Conservation (phyloP, 2,797 vertebrate species). For the Falco rusticolus region DNA sequence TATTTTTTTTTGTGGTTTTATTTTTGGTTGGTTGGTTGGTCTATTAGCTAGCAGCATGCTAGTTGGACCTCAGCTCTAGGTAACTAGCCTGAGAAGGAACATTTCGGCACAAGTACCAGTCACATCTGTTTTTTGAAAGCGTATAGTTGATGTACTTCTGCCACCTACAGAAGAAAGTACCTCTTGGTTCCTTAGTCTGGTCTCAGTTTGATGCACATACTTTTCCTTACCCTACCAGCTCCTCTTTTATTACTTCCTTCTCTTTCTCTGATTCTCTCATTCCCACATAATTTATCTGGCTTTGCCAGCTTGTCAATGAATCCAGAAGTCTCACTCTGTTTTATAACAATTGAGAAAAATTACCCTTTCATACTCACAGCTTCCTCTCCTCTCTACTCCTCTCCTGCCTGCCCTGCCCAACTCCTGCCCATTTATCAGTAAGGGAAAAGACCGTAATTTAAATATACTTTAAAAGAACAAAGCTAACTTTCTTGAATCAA, state of each 20-base stretch:
- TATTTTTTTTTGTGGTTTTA: neutral
- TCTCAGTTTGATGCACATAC: neutral
- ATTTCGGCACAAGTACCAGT: neutral
- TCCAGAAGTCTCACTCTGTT: neutral
- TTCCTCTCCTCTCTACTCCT: rapidly evolving
- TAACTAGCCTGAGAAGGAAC: neutral
- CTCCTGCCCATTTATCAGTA: neutral
- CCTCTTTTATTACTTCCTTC: neutral
- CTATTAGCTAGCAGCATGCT: neutral
- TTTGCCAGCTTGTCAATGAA: neutral
- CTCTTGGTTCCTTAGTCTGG: neutral
- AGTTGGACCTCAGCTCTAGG: neutral
- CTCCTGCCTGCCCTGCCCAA: neutral
- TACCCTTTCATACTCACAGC: neutral
- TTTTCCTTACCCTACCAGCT: neutral
- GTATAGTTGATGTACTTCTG: neutral
- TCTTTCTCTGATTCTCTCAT: neutral
- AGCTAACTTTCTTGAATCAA: neutral
- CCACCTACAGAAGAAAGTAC: neutral
- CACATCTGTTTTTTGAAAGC: neutral
- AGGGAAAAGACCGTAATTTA: neutral
- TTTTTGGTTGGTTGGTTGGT: neutral
- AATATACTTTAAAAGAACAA: neutral
- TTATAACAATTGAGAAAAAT: conserved; percentile 1
- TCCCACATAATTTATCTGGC: neutral